Evolutionary conservation across 2,113 vertebrate species (phyloP).

Genomic region (Zosterops japonicus): DNA sequence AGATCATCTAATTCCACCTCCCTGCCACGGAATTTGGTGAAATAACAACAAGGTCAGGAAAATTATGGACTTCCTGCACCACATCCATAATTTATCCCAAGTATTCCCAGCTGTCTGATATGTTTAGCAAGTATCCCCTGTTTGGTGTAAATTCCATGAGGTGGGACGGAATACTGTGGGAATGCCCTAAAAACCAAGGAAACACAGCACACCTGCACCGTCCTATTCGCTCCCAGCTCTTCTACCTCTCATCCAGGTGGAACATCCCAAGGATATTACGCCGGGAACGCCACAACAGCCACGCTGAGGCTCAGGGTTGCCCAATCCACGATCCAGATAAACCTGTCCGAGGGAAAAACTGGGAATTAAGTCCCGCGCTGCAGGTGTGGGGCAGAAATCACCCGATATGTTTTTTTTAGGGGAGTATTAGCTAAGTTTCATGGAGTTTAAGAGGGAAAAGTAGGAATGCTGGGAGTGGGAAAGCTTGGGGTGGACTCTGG

Average conservation of each 20-base stretch:
- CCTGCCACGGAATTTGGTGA: fast-evolving
- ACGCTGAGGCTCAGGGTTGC: background rate
- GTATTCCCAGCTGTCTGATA: fast-evolving
- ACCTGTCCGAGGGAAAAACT: background rate
- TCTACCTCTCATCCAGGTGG: background rate
- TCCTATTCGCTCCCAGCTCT: background rate
- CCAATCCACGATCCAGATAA: background rate
- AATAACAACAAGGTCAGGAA: background rate
- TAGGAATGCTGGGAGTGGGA: background rate
- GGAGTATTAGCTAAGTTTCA: fast-evolving
- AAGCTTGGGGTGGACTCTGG: background rate
- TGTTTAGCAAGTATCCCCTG: fast-evolving
- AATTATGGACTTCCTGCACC: fast-evolving
- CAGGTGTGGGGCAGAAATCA: background rate
- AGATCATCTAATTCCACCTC: background rate
- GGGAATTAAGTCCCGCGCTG: background rate
- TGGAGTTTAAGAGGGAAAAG: background rate
- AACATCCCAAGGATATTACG: background rate
- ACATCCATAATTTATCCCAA: fast-evolving
- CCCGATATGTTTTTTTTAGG: too few relatives aligned
- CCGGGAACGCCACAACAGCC: background rate
- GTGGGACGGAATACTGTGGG: fast-evolving
- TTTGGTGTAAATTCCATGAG: fast-evolving
- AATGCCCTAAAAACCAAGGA: fast-evolving
- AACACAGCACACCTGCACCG: background rate